Evolutionary conservation across 2,888 invertebrate species (phyloP).

Genomic region (Hirtodrosophila histrioides): DNA sequence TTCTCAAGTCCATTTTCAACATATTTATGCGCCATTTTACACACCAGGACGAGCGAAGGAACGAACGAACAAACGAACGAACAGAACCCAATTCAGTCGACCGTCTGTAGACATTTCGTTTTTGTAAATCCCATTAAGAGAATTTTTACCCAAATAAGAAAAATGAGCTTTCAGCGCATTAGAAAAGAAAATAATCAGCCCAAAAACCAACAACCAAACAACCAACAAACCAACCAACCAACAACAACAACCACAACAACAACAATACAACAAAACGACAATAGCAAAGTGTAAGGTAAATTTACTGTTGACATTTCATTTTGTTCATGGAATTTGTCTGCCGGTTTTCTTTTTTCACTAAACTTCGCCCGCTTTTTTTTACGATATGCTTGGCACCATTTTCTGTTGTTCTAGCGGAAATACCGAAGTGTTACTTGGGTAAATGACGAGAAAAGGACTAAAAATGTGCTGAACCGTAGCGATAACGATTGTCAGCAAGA

Average conservation of each 20-base stretch:
- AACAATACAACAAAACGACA: conserved; percentile 43
- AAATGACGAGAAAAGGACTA: not conserved
- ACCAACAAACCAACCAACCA: conserved; percentile 23
- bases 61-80: not conserved
- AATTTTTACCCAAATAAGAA: conserved; percentile 75
- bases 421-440: conserved; percentile 27
- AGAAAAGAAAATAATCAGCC: conserved; percentile 78
- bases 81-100: conserved; percentile 40
- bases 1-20: conserved; percentile 79
- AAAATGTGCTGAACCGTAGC: conserved; percentile 29
- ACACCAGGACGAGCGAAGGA: conserved; percentile 40
- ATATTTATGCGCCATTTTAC: conserved; percentile 79
- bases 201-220: conserved; percentile 51
- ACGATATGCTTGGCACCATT: conserved; percentile 42
- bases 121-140: conserved; percentile 75
- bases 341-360: conserved; percentile 34
- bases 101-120: conserved; percentile 57
- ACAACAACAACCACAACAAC: conserved; percentile 37
- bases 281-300: conserved; percentile 72
- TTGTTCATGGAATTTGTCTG: conserved; percentile 74
- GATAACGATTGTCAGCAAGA: conserved; percentile 37
- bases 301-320: conserved; percentile 80
- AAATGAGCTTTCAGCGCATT: conserved; percentile 78
- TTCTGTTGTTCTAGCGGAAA: conserved; percentile 35
- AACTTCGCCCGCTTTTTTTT: conserved; percentile 18